phyloP scores from a whole-genome alignment of 1,140 invertebrate genomes.

The Drosophila nasuta region DNA sequence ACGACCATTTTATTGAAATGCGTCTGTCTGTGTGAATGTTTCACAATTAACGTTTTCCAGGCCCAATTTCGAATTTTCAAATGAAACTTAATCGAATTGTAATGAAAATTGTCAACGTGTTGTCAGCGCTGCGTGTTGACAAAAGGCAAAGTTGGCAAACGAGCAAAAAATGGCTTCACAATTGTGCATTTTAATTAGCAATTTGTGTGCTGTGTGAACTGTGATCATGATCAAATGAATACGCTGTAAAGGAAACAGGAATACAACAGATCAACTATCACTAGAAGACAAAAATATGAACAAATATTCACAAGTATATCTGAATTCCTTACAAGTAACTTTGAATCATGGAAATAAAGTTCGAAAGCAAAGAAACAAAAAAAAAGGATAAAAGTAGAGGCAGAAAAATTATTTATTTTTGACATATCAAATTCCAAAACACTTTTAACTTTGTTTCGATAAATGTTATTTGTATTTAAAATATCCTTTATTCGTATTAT shows the following conservation, averaged over 20 bases:
- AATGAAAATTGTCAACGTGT: constrained; percentile 71
- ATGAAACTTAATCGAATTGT: constrained; percentile 72
- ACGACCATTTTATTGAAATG: constrained; percentile 34
- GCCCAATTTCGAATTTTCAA: background rate
- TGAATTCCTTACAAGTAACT: too few relatives aligned
- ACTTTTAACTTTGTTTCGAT: too few relatives aligned
- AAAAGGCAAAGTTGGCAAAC: constrained; percentile 19
- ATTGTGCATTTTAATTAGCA: constrained; percentile 73
- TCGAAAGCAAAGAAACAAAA: too few relatives aligned
- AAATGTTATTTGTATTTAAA: too few relatives aligned
- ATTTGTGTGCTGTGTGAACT: constrained; percentile 39
- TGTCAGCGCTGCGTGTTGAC: constrained; percentile 33
- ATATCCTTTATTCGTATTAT: too few relatives aligned
- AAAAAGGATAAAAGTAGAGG: too few relatives aligned
- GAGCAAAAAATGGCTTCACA: constrained; percentile 29
- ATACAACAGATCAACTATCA: too few relatives aligned
- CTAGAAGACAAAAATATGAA: too few relatives aligned
- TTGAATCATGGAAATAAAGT: too few relatives aligned
- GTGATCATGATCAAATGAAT: background rate
- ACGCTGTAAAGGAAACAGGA: background rate
- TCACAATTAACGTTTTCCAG: constrained; percentile 49
- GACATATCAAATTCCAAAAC: too few relatives aligned
- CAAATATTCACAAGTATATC: too few relatives aligned
- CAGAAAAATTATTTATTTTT: too few relatives aligned
- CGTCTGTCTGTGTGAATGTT: background rate